Conservation (phyloP, 2,797 vertebrate genomes). For the Galago senegalensis region DNA sequence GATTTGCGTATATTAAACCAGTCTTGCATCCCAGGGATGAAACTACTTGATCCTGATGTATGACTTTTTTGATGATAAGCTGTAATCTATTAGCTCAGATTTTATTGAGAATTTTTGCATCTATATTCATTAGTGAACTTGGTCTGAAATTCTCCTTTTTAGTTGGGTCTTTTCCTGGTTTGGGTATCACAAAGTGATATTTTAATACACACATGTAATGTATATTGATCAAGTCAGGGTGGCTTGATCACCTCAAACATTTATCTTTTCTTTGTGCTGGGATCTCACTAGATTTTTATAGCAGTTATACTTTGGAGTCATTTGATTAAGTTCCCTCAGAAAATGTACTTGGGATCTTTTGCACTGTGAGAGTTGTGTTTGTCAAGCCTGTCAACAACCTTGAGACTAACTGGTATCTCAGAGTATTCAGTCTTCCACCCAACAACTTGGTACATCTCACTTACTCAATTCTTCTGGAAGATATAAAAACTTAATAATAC, state of each 20-base stretch:
- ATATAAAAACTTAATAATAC: neutral
- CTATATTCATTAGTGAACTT: too few species aligned
- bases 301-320: neutral
- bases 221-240: neutral
- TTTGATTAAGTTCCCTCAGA: slow-evolving; percentile 9
- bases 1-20: too few species aligned
- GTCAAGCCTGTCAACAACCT: neutral
- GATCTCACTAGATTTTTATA: neutral
- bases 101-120: too few species aligned
- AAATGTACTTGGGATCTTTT: neutral
- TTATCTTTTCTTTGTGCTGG: neutral
- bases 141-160: too few species aligned
- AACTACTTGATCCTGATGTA: too few species aligned
- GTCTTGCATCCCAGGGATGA: too few species aligned
- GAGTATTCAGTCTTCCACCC: neutral
- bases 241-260: neutral
- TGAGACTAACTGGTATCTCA: neutral
- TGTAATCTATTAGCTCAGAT: too few species aligned
- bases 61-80: too few species aligned
- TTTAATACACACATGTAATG: neutral
- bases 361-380: too few species aligned
- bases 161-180: too few species aligned
- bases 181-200: neutral
- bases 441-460: neutral
- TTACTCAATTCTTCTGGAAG: slow-evolving; percentile 7